Evolutionary conservation across 1,140 invertebrate genomes (phyloP).

Genomic region (Neodiprion virginianus): DNA sequence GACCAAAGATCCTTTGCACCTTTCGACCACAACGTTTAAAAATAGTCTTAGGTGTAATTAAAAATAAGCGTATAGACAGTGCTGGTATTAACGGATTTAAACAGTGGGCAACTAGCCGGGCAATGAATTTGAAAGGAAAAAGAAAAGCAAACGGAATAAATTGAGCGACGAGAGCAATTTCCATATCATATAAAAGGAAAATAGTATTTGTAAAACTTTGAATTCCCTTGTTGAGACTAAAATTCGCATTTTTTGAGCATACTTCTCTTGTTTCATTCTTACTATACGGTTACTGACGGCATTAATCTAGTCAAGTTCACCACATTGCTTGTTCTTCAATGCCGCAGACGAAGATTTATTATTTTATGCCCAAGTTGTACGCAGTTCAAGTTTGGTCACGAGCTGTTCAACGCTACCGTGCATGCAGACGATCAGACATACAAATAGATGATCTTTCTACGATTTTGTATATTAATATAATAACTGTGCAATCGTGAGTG

Average conservation of each 20-base stretch:
- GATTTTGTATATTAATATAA: constrained; percentile 6
- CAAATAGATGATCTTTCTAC: not conserved
- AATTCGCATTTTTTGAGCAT: too few relatives aligned
- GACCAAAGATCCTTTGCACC: not conserved
- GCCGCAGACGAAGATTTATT: not conserved
- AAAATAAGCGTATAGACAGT: not conserved
- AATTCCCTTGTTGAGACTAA: too few relatives aligned
- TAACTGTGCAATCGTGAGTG: not conserved
- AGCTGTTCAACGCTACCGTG: not conserved
- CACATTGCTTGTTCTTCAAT: too few relatives aligned
- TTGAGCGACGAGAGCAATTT: too few relatives aligned
- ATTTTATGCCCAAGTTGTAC: not conserved
- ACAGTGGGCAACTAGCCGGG: too few relatives aligned
- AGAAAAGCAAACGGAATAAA: too few relatives aligned
- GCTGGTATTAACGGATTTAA: not conserved
- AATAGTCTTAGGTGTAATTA: not conserved
- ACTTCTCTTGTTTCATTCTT: too few relatives aligned
- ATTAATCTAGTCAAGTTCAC: too few relatives aligned
- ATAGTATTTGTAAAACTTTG: too few relatives aligned
- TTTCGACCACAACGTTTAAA: not conserved
- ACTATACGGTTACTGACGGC: too few relatives aligned
- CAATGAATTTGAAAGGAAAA: too few relatives aligned
- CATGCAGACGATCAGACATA: not conserved
- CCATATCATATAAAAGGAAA: too few relatives aligned
- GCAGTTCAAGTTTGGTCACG: not conserved